Evolutionary conservation across 2,888 invertebrate genomes (phyloP).

Genomic region (Pterobdella sp.): DNA sequence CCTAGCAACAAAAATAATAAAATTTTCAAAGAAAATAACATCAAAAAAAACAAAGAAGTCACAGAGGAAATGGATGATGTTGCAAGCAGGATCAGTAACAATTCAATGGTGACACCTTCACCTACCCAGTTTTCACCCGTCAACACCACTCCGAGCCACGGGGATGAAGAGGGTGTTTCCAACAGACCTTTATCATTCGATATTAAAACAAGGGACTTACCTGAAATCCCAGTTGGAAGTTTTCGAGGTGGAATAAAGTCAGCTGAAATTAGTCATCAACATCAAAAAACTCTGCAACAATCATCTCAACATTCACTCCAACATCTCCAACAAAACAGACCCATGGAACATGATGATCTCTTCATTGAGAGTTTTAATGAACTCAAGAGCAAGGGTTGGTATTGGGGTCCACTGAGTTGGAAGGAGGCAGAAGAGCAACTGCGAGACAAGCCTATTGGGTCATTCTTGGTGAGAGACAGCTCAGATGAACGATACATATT

Average conservation of each 20-base stretch:
- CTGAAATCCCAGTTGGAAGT: background rate
- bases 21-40: background rate
- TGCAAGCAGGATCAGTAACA: background rate
- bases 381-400: slow-evolving; percentile 26
- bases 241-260: background rate
- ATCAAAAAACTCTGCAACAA: background rate
- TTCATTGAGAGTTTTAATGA: slow-evolving; percentile 28
- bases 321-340: background rate
- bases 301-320: slow-evolving; percentile 4
- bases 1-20: background rate
- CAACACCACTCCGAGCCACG: background rate
- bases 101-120: background rate
- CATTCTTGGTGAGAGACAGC: slow-evolving; percentile 25
- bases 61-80: background rate
- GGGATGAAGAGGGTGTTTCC: background rate
- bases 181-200: background rate
- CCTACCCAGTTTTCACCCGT: background rate
- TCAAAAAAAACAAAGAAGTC: background rate
- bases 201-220: background rate
- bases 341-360: background rate
- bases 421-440: slow-evolving; percentile 27
- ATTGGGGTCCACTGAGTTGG: slow-evolving; percentile 28
- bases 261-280: background rate
- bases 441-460: slow-evolving; percentile 20
- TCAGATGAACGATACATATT: slow-evolving; percentile 25